These are phyloP conservation scores for Oegoconia quadripuncta DNA, from an alignment of 2,888 invertebrate species.

Conservation along the genomic window DNA sequence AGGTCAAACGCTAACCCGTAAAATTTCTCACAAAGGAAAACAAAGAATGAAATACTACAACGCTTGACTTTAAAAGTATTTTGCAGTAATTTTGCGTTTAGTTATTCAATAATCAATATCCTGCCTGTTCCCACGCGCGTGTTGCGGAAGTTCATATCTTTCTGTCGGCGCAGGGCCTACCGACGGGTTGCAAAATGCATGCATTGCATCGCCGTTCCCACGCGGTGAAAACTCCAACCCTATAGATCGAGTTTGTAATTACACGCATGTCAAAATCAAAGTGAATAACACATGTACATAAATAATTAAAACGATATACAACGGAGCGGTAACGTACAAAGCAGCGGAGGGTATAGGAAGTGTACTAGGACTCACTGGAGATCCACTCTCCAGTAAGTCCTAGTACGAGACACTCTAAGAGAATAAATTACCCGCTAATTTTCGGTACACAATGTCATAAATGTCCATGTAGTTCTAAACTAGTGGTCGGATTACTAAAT, in stretches of 20 bases:
- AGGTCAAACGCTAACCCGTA: no score
- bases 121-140: conserved; percentile 44
- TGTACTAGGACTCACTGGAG: no score
- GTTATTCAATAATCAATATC: conserved; percentile 39
- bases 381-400: no score
- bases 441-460: no score
- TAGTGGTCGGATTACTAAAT: no score
- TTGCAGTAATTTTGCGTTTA: conserved; percentile 8
- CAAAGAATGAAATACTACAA: no score
- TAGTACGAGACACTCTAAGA: no score
- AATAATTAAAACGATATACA: neutral
- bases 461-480: no score
- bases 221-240: conserved; percentile 14
- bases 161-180: conserved; percentile 25
- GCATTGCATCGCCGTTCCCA: conserved; percentile 13
- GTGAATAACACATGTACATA: neutral
- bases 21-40: no score
- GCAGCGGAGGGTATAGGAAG: no score
- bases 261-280: conserved; percentile 20
- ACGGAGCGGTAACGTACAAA: no score
- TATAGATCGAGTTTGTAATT: conserved; percentile 24
- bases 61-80: neutral
- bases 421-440: no score
- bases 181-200: conserved; percentile 7
- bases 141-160: conserved; percentile 47